Percentiles rank a stretch among this genome's conserved stretches.
phyloP scores from a whole-genome alignment of 2,797 vertebrate species.

The Cyprinodon diabolis region DNA sequence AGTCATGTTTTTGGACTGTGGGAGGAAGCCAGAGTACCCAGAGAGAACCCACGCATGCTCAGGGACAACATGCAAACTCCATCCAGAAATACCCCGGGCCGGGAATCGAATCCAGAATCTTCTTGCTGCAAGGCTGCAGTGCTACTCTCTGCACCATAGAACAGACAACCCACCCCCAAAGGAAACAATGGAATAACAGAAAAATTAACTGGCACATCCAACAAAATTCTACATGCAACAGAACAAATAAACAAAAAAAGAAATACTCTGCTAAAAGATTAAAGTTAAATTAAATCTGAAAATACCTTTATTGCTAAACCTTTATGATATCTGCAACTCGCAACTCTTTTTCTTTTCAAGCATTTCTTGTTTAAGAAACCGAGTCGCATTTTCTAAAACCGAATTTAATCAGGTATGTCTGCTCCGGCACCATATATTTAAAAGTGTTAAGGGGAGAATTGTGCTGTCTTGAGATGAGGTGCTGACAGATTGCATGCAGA shows the following conservation, averaged over 20 bases:
- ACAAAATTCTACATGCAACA: constrained; percentile 26
- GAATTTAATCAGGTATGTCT: constrained; percentile 47
- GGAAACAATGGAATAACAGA: constrained; percentile 38
- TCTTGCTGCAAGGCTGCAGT: no score
- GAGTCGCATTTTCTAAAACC: constrained; percentile 32
- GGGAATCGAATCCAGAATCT: no score
- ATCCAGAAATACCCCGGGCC: no score
- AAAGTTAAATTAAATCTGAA: constrained; percentile 22
- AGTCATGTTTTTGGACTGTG: no score
- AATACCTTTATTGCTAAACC: constrained; percentile 33
- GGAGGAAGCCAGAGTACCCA: no score
- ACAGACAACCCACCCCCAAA: constrained; percentile 16
- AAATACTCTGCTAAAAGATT: constrained; percentile 39
- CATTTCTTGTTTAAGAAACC: constrained; percentile 32
- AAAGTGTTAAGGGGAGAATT: constrained; percentile 5
- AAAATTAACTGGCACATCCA: constrained; percentile 27
- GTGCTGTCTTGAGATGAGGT: constrained; percentile 41
- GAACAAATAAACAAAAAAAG: constrained; percentile 19
- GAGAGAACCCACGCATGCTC: no score
- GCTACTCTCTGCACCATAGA: no score
- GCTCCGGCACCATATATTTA: constrained; percentile 6
- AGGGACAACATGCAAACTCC: no score
- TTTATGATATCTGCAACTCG: constrained; percentile 16
- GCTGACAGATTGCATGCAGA: constrained; percentile 42
- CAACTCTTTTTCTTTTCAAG: constrained; percentile 19